These are phyloP conservation scores for Zygothrica quintamaculata DNA, from an alignment of 2,888 invertebrate species.

Conservation along the genomic window DNA sequence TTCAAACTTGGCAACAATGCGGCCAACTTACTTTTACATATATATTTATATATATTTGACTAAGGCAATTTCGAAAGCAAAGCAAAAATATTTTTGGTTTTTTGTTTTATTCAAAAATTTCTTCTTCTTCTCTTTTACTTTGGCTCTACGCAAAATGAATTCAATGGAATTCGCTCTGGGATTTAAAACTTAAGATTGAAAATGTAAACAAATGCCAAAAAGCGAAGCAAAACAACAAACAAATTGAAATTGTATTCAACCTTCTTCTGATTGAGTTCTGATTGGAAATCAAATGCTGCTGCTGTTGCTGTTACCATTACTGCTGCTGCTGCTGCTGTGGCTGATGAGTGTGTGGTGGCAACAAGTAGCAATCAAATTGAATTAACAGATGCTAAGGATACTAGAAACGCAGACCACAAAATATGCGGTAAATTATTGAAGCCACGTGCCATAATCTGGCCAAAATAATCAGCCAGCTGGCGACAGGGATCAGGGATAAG, in stretches of 20 bases:
- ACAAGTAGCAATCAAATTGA: conserved; percentile 62
- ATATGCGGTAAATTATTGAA: conserved; percentile 41
- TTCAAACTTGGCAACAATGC: conserved; percentile 61
- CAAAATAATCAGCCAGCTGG: conserved; percentile 46
- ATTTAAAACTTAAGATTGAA: conserved; percentile 67
- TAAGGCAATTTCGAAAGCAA: conserved; percentile 28
- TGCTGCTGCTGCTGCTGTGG: conserved; percentile 23
- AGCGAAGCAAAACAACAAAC: conserved; percentile 42
- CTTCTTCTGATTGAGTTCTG: conserved; percentile 58
- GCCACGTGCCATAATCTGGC: conserved; percentile 58
- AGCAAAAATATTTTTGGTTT: conserved; percentile 11
- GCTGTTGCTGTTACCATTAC: no score
- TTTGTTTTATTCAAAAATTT: conserved; percentile 2
- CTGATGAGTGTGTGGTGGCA: conserved; percentile 25
- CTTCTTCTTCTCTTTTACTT: conserved; percentile 12
- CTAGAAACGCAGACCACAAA: neutral
- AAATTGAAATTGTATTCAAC: conserved; percentile 39
- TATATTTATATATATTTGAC: conserved; percentile 32
- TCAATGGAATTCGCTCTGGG: conserved; percentile 51
- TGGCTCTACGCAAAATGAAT: conserved; percentile 28
- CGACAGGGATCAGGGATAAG: conserved; percentile 5
- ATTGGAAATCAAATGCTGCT: conserved; percentile 46
- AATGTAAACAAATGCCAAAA: conserved; percentile 39
- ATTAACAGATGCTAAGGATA: conserved; percentile 32
- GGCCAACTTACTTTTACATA: conserved; percentile 43